A percentile compares a stretch with the other conserved stretches of the same genome.
These are phyloP conservation scores for Gymnogyps californianus DNA, from an alignment of 2,113 vertebrate genomes.

Conservation along the genomic window DNA sequence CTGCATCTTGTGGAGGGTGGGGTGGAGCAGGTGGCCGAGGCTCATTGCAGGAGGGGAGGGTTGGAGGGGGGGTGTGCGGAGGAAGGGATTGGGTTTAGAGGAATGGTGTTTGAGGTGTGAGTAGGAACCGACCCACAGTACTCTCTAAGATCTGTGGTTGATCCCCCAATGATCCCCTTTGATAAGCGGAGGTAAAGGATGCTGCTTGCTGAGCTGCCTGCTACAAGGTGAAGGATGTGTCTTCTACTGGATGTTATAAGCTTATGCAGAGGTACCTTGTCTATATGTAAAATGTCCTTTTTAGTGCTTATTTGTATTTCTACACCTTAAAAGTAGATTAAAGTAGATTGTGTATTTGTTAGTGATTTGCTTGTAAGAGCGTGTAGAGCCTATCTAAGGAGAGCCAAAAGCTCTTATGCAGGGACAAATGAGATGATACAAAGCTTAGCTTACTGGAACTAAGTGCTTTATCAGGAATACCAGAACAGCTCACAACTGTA, in stretches of 20 bases:
- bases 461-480: neutral
- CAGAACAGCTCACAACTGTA: neutral
- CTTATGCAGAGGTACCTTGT: neutral
- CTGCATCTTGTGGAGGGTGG: fast-evolving
- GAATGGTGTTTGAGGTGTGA: fast-evolving
- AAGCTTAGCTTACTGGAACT: neutral
- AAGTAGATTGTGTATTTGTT: neutral
- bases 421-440: neutral
- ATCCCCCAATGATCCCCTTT: fast-evolving
- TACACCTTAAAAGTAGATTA: neutral
- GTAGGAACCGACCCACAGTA: fast-evolving
- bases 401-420: neutral
- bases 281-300: neutral
- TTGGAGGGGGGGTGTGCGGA: too few species aligned
- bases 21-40: neutral
- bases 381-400: neutral
- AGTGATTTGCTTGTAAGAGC: neutral
- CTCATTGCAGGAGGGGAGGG: fast-evolving
- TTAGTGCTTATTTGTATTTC: neutral
- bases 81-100: neutral
- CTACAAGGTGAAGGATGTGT: fast-evolving
- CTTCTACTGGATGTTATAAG: neutral
- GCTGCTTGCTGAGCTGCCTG: neutral
- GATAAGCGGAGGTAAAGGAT: fast-evolving
- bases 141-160: fast-evolving